A percentile compares a stretch with the other conserved stretches of the same genome.
These are phyloP conservation scores for Spilarctia lutea DNA, from an alignment of 2,888 invertebrate genomes.

Conservation along the genomic window DNA sequence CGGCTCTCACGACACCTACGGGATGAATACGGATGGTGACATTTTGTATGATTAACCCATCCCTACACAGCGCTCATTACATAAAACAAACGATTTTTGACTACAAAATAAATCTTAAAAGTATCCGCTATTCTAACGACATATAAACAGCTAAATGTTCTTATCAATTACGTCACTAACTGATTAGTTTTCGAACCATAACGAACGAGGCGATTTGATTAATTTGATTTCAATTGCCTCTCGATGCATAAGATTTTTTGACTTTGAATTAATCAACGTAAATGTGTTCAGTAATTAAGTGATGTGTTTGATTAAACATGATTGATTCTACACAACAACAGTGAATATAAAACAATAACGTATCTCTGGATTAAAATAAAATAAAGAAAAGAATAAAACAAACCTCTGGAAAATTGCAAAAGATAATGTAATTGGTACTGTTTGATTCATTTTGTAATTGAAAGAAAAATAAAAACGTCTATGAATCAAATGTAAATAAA, in stretches of 20 bases:
- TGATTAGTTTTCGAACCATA: conserved; percentile 31
- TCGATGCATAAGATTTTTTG: conserved; percentile 15
- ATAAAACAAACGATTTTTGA: not conserved
- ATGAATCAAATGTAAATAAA: too few species aligned
- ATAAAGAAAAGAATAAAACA: not conserved
- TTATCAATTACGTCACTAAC: conserved; percentile 41
- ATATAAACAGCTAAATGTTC: conserved; percentile 22
- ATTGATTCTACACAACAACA: not conserved
- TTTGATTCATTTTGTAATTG: too few species aligned
- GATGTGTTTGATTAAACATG: not conserved
- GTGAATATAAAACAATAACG: not conserved
- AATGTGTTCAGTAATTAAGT: conserved; percentile 11
- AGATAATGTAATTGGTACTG: not conserved
- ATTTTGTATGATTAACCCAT: too few species aligned
- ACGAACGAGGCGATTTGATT: conserved; percentile 34
- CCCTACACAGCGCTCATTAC: too few species aligned
- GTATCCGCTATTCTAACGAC: not conserved
- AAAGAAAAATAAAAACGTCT: too few species aligned
- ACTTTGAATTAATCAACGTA: conserved; percentile 15
- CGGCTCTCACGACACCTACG: too few species aligned
- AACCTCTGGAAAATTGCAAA: not conserved
- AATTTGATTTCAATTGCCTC: conserved; percentile 44
- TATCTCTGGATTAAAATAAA: not conserved
- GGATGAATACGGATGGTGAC: too few species aligned
- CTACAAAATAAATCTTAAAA: not conserved